phyloP scores from a whole-genome alignment of 2,888 invertebrate genomes.

The Drosophila suboccidentalis region DNA sequence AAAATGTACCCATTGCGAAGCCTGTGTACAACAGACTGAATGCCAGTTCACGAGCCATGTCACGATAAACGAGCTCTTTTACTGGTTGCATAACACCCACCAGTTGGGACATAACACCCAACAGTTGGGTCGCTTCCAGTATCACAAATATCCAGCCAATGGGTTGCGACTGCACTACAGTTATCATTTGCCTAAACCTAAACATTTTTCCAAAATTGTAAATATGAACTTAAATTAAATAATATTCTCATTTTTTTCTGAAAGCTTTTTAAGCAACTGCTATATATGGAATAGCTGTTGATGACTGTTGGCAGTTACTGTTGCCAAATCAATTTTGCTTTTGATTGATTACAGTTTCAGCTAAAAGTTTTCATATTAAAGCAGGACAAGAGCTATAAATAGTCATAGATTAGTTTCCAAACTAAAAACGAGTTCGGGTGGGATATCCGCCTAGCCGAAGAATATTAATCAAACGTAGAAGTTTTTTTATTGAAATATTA shows the following conservation, averaged over 20 bases:
- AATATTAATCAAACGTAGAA: background rate
- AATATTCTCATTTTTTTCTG: conserved; percentile 8
- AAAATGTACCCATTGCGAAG: conserved; percentile 32
- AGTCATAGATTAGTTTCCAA: background rate
- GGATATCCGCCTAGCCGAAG: background rate
- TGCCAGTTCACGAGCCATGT: conserved; percentile 7
- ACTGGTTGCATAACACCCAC: conserved; percentile 32
- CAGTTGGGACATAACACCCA: conserved; percentile 30
- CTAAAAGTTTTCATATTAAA: background rate
- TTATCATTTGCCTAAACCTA: background rate
- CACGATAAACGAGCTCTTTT: background rate
- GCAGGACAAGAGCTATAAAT: background rate
- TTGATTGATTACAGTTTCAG: conserved; percentile 35
- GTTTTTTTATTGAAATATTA: background rate
- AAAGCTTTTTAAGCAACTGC: conserved; percentile 22
- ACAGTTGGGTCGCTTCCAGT: conserved; percentile 31
- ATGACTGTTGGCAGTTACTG: background rate
- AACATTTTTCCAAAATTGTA: background rate
- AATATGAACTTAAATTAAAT: background rate
- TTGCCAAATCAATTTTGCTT: background rate
- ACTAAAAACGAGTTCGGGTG: background rate
- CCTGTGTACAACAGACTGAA: conserved; percentile 41
- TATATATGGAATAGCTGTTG: conserved; percentile 16
- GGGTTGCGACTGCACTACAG: conserved; percentile 1
- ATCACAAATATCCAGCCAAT: conserved; percentile 24